A percentile compares a stretch with the other conserved stretches of the same genome.
Evolutionary conservation across 2,888 invertebrate genomes (phyloP).

Genomic region (Agrenia bidenticulata): DNA sequence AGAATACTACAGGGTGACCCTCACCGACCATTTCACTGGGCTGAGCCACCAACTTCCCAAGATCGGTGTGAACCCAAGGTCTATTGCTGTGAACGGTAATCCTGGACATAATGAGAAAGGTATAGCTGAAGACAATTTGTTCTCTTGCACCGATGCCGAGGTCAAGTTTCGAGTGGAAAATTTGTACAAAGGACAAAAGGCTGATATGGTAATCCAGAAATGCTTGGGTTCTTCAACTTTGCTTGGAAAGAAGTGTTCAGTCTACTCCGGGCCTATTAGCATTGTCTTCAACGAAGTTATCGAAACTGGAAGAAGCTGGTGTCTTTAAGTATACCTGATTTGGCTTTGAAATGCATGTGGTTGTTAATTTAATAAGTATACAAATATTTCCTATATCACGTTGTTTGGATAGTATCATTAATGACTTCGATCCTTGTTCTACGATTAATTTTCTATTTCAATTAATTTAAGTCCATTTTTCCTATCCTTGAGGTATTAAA

Average conservation of each 20-base stretch:
- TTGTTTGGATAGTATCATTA: too few species aligned
- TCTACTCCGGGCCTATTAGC: constrained; percentile 53
- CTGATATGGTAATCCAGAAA: constrained; percentile 54
- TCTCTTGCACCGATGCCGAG: constrained; percentile 13
- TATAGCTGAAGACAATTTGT: constrained; percentile 18
- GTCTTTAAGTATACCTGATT: constrained; percentile 30
- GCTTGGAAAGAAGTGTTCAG: constrained; percentile 50
- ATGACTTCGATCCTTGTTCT: too few species aligned
- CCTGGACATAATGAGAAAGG: constrained; percentile 23
- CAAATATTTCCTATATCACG: too few species aligned
- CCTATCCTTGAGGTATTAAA: too few species aligned
- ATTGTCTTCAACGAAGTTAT: constrained; percentile 43
- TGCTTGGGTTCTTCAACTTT: constrained; percentile 52
- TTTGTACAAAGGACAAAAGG: constrained; percentile 54
- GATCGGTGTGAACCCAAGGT: constrained; percentile 32
- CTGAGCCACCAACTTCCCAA: constrained; percentile 47
- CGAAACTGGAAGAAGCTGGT: constrained; percentile 44
- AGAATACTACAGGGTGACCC: constrained; percentile 44
- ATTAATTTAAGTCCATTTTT: too few species aligned
- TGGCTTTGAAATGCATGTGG: not conserved
- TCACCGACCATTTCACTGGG: constrained; percentile 52
- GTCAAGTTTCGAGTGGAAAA: constrained; percentile 52
- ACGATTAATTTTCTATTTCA: too few species aligned
- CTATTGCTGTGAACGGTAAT: constrained; percentile 25
- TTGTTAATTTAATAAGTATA: too few species aligned